A percentile compares a stretch with the other conserved stretches of the same genome.
Evolutionary conservation across 92 coral and sea anemone genomes (phyloP).

Genomic region (Ricordea florida): DNA sequence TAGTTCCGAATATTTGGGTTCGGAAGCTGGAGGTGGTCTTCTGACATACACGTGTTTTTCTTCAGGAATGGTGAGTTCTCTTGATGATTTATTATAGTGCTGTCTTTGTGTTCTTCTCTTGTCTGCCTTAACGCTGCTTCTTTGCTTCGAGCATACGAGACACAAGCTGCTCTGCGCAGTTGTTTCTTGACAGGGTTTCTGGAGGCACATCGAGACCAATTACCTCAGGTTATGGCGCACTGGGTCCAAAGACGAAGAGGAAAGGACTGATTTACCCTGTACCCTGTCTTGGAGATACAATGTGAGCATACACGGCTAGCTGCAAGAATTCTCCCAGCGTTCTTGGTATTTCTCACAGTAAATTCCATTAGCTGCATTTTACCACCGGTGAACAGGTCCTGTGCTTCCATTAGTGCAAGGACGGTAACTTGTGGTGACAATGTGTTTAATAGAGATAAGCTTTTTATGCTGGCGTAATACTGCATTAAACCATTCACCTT

Average conservation of each 20-base stretch:
- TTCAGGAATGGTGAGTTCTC: background rate
- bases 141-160: constrained; percentile 30
- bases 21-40: constrained; percentile 28
- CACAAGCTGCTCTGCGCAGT: background rate
- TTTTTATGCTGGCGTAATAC: constrained; percentile 22
- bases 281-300: constrained; percentile 37
- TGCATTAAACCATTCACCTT: constrained; percentile 67
- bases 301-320: constrained; percentile 44
- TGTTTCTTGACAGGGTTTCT: background rate
- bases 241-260: constrained; percentile 44
- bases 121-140: constrained; percentile 28
- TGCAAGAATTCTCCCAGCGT: constrained; percentile 57
- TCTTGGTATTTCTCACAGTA: constrained; percentile 57
- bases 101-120: constrained; percentile 29
- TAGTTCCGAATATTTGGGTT: constrained; percentile 24
- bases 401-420: constrained; percentile 61
- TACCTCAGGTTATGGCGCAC: constrained; percentile 42
- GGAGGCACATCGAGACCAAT: no score
- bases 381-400: constrained; percentile 55
- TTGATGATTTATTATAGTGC: constrained; percentile 2
- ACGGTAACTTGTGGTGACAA: constrained; percentile 43
- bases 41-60: background rate
- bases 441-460: constrained; percentile 48
- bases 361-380: constrained; percentile 48
- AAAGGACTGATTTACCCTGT: constrained; percentile 34